Evolutionary conservation across 2,113 vertebrate species (phyloP).

Genomic region (Telmatochromis brachygnathus): DNA sequence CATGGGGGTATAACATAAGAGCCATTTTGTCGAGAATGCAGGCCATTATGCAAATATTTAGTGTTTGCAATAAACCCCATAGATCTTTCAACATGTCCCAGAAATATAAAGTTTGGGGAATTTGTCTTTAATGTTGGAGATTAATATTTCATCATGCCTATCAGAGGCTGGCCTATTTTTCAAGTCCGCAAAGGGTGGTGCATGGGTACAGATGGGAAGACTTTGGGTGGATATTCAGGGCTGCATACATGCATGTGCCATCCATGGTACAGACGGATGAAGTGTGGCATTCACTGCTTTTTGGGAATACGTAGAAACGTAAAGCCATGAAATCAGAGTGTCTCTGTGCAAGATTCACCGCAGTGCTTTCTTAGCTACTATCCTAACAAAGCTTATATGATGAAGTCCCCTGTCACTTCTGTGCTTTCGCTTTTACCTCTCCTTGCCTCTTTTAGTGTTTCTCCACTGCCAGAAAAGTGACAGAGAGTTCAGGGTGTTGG

Average conservation of each 20-base stretch:
- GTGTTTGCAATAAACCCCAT: conserved; percentile 60
- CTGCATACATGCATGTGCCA: neutral
- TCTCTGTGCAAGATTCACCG: neutral
- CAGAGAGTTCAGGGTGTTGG: conserved; percentile 30
- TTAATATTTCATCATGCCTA: conserved; percentile 67
- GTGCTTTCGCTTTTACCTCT: neutral
- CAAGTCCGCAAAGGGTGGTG: conserved; percentile 3
- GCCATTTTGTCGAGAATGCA: conserved; percentile 59
- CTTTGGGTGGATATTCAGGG: neutral
- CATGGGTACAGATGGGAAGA: neutral
- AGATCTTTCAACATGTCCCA: conserved; percentile 58
- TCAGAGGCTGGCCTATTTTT: conserved; percentile 59
- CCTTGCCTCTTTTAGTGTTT: neutral
- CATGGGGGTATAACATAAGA: conserved; percentile 46
- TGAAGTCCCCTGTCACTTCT: conserved; percentile 35
- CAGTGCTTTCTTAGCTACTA: neutral
- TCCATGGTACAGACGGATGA: neutral
- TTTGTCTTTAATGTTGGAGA: conserved; percentile 63
- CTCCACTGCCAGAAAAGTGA: conserved; percentile 25
- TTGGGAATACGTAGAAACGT: neutral
- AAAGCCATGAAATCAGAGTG: neutral
- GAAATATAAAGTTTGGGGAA: conserved; percentile 61
- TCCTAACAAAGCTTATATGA: conserved; percentile 8
- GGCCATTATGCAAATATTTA: conserved; percentile 68
- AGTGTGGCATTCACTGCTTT: neutral